Evolutionary conservation across 1,140 invertebrate genomes (phyloP).

Genomic region (Holotrichia oblita): DNA sequence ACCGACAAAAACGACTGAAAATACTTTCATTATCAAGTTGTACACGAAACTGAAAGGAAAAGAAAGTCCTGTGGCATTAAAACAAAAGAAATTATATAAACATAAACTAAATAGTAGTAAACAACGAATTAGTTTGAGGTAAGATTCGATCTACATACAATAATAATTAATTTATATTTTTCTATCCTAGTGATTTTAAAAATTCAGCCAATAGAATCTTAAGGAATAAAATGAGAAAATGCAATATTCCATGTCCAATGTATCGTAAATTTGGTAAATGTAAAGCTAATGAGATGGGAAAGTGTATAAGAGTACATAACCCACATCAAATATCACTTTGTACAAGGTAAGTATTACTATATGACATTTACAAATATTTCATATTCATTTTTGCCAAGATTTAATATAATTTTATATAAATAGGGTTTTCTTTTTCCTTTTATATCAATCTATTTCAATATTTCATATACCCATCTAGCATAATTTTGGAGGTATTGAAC

Average conservation of each 20-base stretch:
- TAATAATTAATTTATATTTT: conserved; percentile 37
- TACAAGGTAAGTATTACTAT: conserved; percentile 74
- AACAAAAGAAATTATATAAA: conserved; percentile 38
- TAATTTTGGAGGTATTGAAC: too few species aligned
- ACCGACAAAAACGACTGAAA: conserved; percentile 58
- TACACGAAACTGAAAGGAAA: conserved; percentile 58
- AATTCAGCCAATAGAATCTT: conserved; percentile 61
- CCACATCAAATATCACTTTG: conserved; percentile 85
- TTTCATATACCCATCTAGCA: too few species aligned
- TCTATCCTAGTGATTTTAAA: conserved; percentile 63
- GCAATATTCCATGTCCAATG: conserved; percentile 84
- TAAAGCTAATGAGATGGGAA: conserved; percentile 73
- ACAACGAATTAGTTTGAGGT: conserved; percentile 49
- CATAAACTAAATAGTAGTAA: conserved; percentile 54
- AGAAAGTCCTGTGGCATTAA: conserved; percentile 45
- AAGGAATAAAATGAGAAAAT: conserved; percentile 67
- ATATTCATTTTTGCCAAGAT: too few species aligned
- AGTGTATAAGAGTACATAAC: conserved; percentile 84
- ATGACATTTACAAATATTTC: too few species aligned
- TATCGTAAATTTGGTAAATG: conserved; percentile 88
- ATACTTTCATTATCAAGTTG: conserved; percentile 51
- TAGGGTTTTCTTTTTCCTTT: too few species aligned
- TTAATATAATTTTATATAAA: too few species aligned
- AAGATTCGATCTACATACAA: conserved; percentile 11
- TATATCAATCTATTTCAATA: too few species aligned